Evolutionary conservation across 2,113 vertebrate genomes (phyloP), one percentile per base, ranked within the genome.

Genomic region (Lepidothrix coronata): DNA sequence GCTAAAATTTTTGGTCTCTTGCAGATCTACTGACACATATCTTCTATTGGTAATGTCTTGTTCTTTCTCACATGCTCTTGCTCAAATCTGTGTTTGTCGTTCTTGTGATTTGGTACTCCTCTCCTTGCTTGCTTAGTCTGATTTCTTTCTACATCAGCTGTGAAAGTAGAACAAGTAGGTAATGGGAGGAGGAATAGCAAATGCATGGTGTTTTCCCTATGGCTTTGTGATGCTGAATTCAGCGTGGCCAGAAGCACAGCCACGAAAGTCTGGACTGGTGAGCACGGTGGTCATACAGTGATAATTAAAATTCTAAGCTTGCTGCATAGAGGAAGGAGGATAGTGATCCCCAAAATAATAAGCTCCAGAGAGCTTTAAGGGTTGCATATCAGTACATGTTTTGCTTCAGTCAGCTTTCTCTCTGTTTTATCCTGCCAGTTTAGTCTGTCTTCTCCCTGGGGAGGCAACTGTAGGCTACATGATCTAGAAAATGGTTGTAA

Each of bases 241-340:
- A 49, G 6, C 5, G 1, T 16, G 30, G 27, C n/a, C 55, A 76
- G 90, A 54, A 74, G 46, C 51, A 59, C 4, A 30, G n/a, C 30
- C 51, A 22, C 68, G 39, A 67, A 31, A n/a, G 28, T 28, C 41
- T 37, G 66, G 44, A n/a, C 27, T 52, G 52, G 16, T 1, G 1
- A 79, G 37, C 62, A 52, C 7, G 7, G 17, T 17, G 25, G 41
- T 85, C 0, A 0, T 5, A 1, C 63, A 22, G 16, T 46, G n/a
- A 51, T 85, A 5, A 0, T 52, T 77, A 9, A n/a, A 31, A 67
- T 61, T 89, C 35, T 49, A 13, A 54, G 14, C 46, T 51, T 90
- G 18, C 31, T 82, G 51, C 21, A 27, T 39, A 61, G 54, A n/a
- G 24, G 22, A 58, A 77, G n/a, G 5, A 68, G 41, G 25, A 54